These are phyloP conservation scores for Chondrosia reniformis DNA, from an alignment of 37 sponge, comb jelly and placozoan species.

Conservation along the genomic window DNA sequence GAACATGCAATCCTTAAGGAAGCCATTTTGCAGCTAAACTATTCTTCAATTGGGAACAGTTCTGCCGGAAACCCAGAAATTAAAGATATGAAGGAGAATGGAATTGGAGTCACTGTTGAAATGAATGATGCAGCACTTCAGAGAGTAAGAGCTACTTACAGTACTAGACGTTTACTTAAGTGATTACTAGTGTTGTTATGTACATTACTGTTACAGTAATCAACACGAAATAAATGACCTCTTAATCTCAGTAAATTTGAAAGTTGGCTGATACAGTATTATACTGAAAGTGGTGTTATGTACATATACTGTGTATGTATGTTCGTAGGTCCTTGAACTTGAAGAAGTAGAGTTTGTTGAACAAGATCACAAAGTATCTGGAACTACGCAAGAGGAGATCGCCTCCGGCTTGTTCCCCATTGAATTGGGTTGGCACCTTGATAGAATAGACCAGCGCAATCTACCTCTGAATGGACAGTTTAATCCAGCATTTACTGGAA, in stretches of 20 bases:
- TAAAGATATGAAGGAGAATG: conserved; percentile 2
- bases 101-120: conserved; percentile 17
- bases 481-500: not conserved
- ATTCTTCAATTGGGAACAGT: not conserved
- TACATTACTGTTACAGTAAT: too few relatives aligned
- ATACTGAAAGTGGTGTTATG: too few relatives aligned
- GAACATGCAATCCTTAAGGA: too few relatives aligned
- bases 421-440: conserved; percentile 20
- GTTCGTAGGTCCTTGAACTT: not conserved
- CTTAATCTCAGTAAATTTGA: too few relatives aligned
- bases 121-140: conserved; percentile 15
- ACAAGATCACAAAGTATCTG: not conserved
- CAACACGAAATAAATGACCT: too few relatives aligned
- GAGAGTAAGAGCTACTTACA: conserved; percentile 1
- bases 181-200: too few relatives aligned
- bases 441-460: conserved; percentile 13
- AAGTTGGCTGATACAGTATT: too few relatives aligned
- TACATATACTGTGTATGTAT: not conserved
- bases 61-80: not conserved
- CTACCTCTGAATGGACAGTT: conserved; percentile 6
- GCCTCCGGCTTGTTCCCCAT: not conserved
- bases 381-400: too few relatives aligned
- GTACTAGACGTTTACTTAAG: not conserved
- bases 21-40: not conserved
- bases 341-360: conserved; percentile 22